phyloP scores from a whole-genome alignment of 2,888 invertebrate species.

The Chrysina gloriosa region DNA sequence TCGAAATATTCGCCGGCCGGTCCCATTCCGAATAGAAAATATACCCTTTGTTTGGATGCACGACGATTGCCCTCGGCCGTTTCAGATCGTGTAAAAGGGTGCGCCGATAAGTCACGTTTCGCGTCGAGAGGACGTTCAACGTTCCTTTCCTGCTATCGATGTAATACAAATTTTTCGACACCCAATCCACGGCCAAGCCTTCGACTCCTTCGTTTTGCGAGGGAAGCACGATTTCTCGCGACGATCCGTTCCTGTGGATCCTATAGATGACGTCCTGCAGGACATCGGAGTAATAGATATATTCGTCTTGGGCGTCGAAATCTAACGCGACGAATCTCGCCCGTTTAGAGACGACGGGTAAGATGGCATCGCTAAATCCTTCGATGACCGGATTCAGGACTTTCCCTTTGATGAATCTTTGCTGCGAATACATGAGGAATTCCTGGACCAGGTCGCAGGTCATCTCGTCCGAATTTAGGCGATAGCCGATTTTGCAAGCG shows the following conservation, averaged over 20 bases:
- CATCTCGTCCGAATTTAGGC: slow-evolving; percentile 77
- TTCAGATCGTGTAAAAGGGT: slow-evolving; percentile 89
- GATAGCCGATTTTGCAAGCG: slow-evolving; percentile 90
- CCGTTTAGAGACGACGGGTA: slow-evolving; percentile 90
- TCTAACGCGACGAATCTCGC: slow-evolving; percentile 96
- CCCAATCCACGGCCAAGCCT: slow-evolving; percentile 96
- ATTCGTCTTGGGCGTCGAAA: slow-evolving; percentile 89
- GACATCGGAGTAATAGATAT: slow-evolving; percentile 98
- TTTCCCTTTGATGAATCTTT: slow-evolving; percentile 94
- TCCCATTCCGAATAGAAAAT: slow-evolving; percentile 98
- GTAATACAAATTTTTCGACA: slow-evolving; percentile 93
- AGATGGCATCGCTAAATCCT: slow-evolving; percentile 94
- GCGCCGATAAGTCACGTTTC: slow-evolving; percentile 85
- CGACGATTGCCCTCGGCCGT: slow-evolving; percentile 94
- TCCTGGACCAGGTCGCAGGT: slow-evolving; percentile 86
- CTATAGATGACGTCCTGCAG: slow-evolving; percentile 93
- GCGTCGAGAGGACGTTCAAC: slow-evolving; percentile 89
- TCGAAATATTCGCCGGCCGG: slow-evolving; percentile 94
- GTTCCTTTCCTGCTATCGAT: slow-evolving; percentile 96
- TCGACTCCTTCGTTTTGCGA: slow-evolving; percentile 98
- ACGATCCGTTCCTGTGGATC: slow-evolving; percentile 82
- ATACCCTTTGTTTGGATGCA: slow-evolving; percentile 94
- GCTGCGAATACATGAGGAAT: slow-evolving; percentile 95
- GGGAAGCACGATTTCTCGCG: slow-evolving; percentile 89
- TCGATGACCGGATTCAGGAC: slow-evolving; percentile 88